Conservation (phyloP, 2,113 vertebrate species). For the Oreochromis tanganicae region DNA sequence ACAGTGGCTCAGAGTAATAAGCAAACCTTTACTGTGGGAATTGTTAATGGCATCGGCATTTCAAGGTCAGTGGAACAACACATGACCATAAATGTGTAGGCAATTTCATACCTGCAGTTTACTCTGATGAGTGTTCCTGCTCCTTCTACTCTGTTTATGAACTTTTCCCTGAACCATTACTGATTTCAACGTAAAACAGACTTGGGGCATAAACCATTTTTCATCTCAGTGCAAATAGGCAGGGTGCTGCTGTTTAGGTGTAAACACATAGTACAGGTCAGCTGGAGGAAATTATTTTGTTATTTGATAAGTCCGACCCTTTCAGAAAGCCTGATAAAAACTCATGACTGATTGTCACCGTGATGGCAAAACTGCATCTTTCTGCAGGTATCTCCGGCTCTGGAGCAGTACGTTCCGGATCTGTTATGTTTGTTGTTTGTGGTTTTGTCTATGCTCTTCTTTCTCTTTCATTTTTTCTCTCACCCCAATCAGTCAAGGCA, state of each 20-base stretch:
- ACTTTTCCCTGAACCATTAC: background rate
- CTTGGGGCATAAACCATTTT: background rate
- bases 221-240: background rate
- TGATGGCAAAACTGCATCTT: background rate
- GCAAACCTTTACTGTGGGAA: background rate
- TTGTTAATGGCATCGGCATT: constrained; percentile 14
- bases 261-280: constrained; percentile 44
- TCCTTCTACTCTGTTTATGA: background rate
- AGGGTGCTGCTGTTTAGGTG: constrained; percentile 23
- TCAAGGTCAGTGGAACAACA: constrained; percentile 28
- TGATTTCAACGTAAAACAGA: background rate
- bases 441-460: background rate
- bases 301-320: background rate
- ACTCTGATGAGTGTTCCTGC: background rate
- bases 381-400: background rate
- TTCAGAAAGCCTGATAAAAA: background rate
- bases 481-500: background rate
- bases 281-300: background rate
- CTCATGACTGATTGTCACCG: background rate
- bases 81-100: background rate
- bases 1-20: constrained; percentile 9
- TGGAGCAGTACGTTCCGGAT: background rate
- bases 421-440: background rate
- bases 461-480: background rate
- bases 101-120: background rate